Percentiles rank a stretch among this genome's conserved stretches.
Conservation (phyloP, 2,113 vertebrate species). For the Gopherus flavomarginatus region DNA sequence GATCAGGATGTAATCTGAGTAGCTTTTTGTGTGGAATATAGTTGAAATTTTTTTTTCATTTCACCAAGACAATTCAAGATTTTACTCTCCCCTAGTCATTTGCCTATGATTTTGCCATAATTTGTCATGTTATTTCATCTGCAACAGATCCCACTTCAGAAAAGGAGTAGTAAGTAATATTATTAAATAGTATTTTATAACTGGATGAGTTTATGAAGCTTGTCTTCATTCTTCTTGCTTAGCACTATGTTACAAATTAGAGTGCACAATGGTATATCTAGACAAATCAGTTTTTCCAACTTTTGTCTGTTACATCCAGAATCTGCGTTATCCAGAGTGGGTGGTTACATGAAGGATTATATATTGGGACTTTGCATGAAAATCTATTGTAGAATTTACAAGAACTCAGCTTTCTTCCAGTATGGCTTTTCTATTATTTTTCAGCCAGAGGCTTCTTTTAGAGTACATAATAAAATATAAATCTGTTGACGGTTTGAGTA, state of each 20-base stretch:
- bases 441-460: slow-evolving; percentile 11
- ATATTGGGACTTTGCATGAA: neutral
- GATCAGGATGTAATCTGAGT: slow-evolving; percentile 32
- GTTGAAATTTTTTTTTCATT: neutral
- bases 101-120: neutral
- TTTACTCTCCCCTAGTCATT: neutral
- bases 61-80: neutral
- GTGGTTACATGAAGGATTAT: neutral
- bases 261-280: neutral
- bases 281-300: neutral
- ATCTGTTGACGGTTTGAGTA: slow-evolving; percentile 5
- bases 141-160: slow-evolving; percentile 1
- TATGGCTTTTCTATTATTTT: neutral
- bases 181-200: neutral
- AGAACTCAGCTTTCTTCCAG: neutral
- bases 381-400: neutral
- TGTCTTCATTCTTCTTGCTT: neutral
- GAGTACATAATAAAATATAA: slow-evolving; percentile 12
- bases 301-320: slow-evolving; percentile 10
- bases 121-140: neutral
- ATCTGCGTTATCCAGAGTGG: neutral
- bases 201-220: neutral
- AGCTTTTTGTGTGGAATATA: neutral
- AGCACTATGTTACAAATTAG: neutral
- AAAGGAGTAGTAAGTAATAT: neutral